Evolutionary conservation across 1,140 invertebrate genomes (phyloP).

Genomic region (Cydia strobilella): DNA sequence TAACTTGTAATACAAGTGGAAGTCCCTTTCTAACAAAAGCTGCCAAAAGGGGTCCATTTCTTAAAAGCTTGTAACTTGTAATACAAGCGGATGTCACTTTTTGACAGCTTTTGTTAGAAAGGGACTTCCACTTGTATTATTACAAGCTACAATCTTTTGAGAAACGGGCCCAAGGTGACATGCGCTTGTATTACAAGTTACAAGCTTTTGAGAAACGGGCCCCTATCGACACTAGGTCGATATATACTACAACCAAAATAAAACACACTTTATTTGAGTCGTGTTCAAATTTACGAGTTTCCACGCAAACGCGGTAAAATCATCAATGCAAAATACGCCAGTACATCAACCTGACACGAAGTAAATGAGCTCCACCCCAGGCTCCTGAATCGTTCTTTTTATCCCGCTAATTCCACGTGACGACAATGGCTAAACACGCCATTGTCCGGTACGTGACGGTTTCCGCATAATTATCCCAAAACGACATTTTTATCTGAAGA

Average conservation of each 20-base stretch:
- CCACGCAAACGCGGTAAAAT: conserved; percentile 15
- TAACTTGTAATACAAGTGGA: too few species aligned
- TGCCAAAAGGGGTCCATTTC: too few species aligned
- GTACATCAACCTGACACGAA: conserved; percentile 31
- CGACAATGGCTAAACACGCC: conserved; percentile 28
- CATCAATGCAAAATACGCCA: conserved; percentile 23
- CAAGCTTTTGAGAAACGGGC: too few species aligned
- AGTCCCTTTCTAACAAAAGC: too few species aligned
- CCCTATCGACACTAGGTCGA: too few species aligned
- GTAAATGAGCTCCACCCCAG: conserved; percentile 22
- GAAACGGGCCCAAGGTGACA: too few species aligned
- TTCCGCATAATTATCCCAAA: conserved; percentile 23
- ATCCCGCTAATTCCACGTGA: conserved; percentile 26
- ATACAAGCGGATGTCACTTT: too few species aligned
- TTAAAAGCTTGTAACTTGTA: too few species aligned
- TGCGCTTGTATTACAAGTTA: too few species aligned
- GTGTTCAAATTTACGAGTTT: conserved; percentile 19
- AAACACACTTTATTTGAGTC: conserved; percentile 15
- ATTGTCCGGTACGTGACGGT: conserved; percentile 14
- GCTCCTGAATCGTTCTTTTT: conserved; percentile 17
- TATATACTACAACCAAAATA: neutral
- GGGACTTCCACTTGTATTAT: too few species aligned
- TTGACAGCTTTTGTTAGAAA: too few species aligned
- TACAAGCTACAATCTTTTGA: too few species aligned
- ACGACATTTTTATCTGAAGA: conserved; percentile 30